These are phyloP conservation scores for Tuta absoluta DNA, from an alignment of 2,888 invertebrate species.

Conservation along the genomic window DNA sequence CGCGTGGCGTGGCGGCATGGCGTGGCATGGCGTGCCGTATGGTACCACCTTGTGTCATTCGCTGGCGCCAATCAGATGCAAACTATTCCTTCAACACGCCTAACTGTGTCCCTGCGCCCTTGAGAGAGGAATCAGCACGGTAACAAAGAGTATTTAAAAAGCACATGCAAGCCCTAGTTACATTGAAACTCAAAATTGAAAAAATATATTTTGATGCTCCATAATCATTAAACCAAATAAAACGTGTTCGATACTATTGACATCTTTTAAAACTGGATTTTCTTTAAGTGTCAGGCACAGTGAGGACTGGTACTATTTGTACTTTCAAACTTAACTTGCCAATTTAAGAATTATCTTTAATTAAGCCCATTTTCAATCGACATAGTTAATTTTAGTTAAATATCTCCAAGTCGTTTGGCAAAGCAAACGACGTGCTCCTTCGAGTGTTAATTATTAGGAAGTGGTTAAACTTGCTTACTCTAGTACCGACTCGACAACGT, in stretches of 20 bases:
- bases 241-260: too few relatives aligned
- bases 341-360: neutral
- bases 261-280: too few relatives aligned
- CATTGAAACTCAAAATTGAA: neutral
- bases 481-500: neutral
- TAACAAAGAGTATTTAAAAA: neutral
- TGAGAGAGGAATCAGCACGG: neutral
- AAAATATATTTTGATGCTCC: neutral
- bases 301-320: too few relatives aligned
- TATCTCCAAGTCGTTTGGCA: constrained; percentile 11
- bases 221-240: too few relatives aligned
- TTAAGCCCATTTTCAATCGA: neutral
- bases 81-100: constrained; percentile 49
- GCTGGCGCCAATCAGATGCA: constrained; percentile 59
- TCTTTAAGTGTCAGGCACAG: too few relatives aligned
- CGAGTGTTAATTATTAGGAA: constrained; percentile 24
- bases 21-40: constrained; percentile 39
- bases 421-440: constrained; percentile 21
- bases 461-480: constrained; percentile 22
- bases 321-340: too few relatives aligned
- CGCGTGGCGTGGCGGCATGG: constrained; percentile 44
- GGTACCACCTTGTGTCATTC: constrained; percentile 51
- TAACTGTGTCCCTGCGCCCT: constrained; percentile 9
- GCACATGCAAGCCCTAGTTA: neutral
- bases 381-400: constrained; percentile 15